A percentile compares a stretch with the other conserved stretches of the same genome.
phyloP scores from a whole-genome alignment of 2,113 vertebrate species.

The Gallinago media region DNA sequence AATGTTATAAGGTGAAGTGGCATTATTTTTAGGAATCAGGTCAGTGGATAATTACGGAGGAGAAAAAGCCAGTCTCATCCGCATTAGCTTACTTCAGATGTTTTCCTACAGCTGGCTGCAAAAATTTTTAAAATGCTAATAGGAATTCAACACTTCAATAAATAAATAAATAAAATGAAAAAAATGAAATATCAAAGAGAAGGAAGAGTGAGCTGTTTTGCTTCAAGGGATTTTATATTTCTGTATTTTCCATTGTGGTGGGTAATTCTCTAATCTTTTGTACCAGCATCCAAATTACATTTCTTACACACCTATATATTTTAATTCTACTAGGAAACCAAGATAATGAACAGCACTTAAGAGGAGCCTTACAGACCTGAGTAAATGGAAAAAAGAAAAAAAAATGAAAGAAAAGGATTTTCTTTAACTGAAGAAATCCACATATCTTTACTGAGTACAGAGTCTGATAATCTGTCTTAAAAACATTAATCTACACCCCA shows the following conservation, averaged over 20 bases:
- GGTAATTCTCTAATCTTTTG: background rate
- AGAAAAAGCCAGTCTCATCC: background rate
- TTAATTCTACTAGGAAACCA: background rate
- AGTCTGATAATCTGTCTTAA: background rate
- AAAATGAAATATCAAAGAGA: background rate
- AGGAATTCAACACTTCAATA: background rate
- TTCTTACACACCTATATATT: background rate
- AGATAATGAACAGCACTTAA: background rate
- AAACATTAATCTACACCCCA: background rate
- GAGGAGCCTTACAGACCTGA: background rate
- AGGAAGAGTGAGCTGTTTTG: background rate
- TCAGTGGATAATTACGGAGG: constrained; percentile 24
- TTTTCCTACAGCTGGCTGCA: constrained; percentile 7
- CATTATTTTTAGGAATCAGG: constrained; percentile 49
- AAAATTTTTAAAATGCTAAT: constrained; percentile 15
- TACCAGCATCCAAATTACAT: background rate
- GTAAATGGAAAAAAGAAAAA: background rate
- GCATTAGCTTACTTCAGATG: background rate
- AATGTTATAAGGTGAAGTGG: constrained; percentile 48
- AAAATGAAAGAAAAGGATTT: background rate
- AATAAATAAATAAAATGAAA: background rate
- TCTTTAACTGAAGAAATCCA: background rate
- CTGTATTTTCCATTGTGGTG: background rate
- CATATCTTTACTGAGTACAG: background rate
- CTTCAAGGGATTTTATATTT: constrained; percentile 10